Evolutionary conservation across 2,113 vertebrate species (phyloP).

Genomic region (Opisthocomus hoazin): DNA sequence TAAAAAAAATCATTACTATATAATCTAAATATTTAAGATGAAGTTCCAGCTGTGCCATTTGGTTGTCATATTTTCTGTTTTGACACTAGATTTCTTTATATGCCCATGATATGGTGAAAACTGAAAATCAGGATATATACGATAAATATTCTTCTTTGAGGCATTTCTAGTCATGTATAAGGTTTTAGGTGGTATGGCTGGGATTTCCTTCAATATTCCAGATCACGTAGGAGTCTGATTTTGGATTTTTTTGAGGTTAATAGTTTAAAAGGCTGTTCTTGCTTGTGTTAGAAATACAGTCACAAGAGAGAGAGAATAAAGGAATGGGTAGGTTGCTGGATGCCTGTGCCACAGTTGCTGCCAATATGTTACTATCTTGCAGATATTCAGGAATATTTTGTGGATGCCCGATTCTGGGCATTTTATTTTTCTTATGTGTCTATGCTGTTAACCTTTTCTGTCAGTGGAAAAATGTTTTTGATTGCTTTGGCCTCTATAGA

Average conservation of each 20-base stretch:
- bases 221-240: neutral
- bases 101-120: neutral
- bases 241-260: neutral
- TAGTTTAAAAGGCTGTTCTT: neutral
- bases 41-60: neutral
- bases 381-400: neutral
- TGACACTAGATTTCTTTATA: neutral
- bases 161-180: neutral
- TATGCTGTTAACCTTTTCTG: neutral
- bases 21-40: neutral
- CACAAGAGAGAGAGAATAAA: neutral
- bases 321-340: neutral
- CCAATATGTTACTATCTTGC: neutral
- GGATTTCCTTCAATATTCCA: neutral
- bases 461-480: neutral
- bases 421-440: neutral
- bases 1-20: neutral
- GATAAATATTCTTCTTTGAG: neutral
- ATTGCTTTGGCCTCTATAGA: neutral
- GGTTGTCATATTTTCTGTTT: neutral
- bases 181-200: neutral
- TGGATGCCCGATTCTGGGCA: rapidly evolving
- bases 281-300: neutral
- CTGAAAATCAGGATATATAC: neutral
- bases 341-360: neutral